Conservation (phyloP, 1,140 invertebrate species). For the Periplaneta americana region DNA sequence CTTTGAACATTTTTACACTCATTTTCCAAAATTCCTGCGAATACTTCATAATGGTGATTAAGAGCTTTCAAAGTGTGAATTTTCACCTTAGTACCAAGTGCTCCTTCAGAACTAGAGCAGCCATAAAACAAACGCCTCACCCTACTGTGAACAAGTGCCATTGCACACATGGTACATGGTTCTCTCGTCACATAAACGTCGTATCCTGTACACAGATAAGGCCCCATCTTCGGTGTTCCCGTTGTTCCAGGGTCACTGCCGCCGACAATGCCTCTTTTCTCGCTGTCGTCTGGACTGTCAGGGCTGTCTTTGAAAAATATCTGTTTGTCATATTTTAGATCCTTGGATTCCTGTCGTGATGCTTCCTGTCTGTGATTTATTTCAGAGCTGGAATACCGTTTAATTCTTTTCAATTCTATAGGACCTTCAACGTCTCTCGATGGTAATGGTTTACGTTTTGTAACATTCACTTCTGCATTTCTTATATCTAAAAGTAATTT, state of each 20-base stretch:
- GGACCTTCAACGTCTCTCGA: neutral
- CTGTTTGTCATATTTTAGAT: no score
- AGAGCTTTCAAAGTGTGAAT: slow-evolving; percentile 72
- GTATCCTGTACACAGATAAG: slow-evolving; percentile 87
- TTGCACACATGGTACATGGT: slow-evolving; percentile 90
- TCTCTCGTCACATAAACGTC: slow-evolving; percentile 79
- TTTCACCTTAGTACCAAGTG: slow-evolving; percentile 61
- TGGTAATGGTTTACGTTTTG: no score
- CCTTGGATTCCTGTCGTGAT: no score
- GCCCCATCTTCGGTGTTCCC: slow-evolving; percentile 32
- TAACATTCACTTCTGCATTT: no score
- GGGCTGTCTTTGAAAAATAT: no score
- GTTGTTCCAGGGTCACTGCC: neutral
- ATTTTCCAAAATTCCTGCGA: slow-evolving; percentile 31
- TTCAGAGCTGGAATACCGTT: neutral
- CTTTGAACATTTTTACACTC: neutral
- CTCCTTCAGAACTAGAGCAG: slow-evolving; percentile 53
- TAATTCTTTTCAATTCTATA: neutral
- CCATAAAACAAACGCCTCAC: slow-evolving; percentile 77
- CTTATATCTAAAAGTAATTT: no score
- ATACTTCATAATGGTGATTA: slow-evolving; percentile 91
- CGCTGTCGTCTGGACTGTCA: neutral
- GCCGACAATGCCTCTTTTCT: neutral
- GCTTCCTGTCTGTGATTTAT: neutral
- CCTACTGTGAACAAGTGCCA: slow-evolving; percentile 88